Base-by-base conservation (phyloP, 2,888 invertebrate species). In the Acrobasis suavella region DNA sequence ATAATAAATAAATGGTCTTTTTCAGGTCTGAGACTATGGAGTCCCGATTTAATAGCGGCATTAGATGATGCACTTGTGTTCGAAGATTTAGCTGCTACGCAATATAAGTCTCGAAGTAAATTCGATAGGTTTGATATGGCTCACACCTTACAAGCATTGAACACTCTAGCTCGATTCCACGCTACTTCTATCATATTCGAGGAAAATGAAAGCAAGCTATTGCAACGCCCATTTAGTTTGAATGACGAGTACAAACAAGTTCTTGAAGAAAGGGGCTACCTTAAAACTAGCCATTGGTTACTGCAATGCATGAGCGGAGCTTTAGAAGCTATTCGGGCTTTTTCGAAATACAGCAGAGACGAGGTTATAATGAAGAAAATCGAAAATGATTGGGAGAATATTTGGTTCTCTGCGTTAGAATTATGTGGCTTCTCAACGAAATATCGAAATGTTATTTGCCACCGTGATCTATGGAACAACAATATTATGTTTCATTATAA, bases 391-490 rank as follows among this genome's bases (percentile, higher is more conserved):
- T 92, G 91, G 91, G 58, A 50, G 49, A 64, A 76, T 10, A 69
- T 89, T 63, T 91, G 90, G 88, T 67, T 72, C 5, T 67, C 71
- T 8, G 86, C 85, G 7, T 69, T 91, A 58, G 68, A 73, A 39
- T 69, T 85, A 15, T 73, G 82, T 39, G 76, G 83, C 58, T 74
- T 78, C 12, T 85, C 91, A 50, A 46, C 78, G 63, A 78, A 78
- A 66, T 78, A 88, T 72, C 77, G 87, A 58, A 94, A 93, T 66
- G 94, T 94, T 0, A 77, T 94, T 7, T 93, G 93, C 46, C 95
- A 95, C 73, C 90, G 94, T 5, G 95, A 95, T 82, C 80, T 95
- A 8, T 95, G 95, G 95, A 92, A 92, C 52, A 95, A 95, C 70
- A 95, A 95, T 73, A 76, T 95, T 9, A 87, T 95, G 85, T 95